Evolutionary conservation across 2,113 vertebrate species (phyloP).

Genomic region (Odocoileus hemionus): DNA sequence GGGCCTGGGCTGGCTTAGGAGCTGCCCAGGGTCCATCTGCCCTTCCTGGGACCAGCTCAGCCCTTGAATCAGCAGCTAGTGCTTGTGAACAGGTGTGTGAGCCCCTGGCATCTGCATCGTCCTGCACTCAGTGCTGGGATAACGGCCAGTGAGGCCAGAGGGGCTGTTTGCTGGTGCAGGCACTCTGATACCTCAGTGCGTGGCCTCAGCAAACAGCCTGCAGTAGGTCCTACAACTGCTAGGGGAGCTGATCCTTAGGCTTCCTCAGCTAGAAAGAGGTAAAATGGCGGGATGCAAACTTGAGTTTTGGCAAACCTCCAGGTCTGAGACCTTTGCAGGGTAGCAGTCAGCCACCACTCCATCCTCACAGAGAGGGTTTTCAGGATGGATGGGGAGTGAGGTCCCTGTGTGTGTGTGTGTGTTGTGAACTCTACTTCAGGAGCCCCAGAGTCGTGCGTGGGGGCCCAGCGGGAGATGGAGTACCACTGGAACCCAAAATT

Average conservation of each 20-base stretch:
- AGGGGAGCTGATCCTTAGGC: not conserved
- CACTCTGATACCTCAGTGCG: rapidly evolving
- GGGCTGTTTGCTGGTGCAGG: not conserved
- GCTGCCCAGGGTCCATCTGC: not conserved
- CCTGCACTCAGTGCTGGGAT: not conserved
- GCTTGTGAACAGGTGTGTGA: not conserved
- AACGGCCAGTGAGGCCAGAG: not conserved
- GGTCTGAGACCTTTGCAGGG: not conserved
- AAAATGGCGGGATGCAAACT: not conserved
- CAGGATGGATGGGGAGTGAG: not conserved
- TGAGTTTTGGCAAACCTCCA: not conserved
- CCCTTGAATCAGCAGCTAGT: not conserved
- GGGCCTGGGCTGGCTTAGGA: not conserved
- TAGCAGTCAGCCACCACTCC: not conserved
- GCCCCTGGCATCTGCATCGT: not conserved
- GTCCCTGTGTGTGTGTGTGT: not conserved
- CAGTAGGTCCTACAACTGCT: no score
- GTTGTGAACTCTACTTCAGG: not conserved
- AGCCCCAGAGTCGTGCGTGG: not conserved
- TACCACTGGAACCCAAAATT: not conserved
- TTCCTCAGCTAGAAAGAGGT: not conserved
- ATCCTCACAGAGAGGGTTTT: not conserved
- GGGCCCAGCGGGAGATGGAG: not conserved
- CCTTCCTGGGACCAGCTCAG: not conserved
- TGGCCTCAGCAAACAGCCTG: not conserved